Percentiles rank a stretch among this genome's conserved stretches.
Evolutionary conservation across 2,888 invertebrate species (phyloP).

Genomic region (Thera obeliscata): DNA sequence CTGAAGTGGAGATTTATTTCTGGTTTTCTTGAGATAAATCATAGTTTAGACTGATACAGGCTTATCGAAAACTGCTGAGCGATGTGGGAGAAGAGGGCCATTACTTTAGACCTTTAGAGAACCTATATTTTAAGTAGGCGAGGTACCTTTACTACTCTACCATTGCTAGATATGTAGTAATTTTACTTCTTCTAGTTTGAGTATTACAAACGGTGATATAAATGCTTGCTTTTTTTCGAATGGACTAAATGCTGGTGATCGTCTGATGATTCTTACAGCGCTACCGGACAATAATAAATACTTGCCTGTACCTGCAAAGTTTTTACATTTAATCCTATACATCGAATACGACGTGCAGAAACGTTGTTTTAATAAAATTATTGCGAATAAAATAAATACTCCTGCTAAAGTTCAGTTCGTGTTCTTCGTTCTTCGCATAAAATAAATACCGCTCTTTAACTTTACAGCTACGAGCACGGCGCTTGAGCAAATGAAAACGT

Average conservation of each 20-base stretch:
- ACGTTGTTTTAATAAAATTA: conserved; percentile 27
- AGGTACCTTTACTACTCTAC: no score
- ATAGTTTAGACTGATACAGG: conserved; percentile 16
- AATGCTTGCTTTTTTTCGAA: no score
- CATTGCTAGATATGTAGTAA: no score
- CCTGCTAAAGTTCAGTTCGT: conserved; percentile 19
- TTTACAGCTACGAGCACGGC: conserved; percentile 52
- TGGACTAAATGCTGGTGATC: no score
- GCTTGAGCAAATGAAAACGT: conserved; percentile 61
- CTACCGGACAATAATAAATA: not conserved
- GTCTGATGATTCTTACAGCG: no score
- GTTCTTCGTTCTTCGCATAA: conserved; percentile 46
- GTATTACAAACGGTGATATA: no score
- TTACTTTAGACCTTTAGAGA: not conserved
- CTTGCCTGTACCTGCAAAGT: not conserved
- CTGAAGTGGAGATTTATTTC: conserved; percentile 24
- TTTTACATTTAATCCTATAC: not conserved
- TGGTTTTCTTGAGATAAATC: conserved; percentile 19
- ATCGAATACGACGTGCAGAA: conserved; percentile 2
- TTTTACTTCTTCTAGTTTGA: not conserved
- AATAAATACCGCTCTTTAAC: conserved; percentile 58
- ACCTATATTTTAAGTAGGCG: not conserved
- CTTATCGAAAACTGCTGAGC: conserved; percentile 1
- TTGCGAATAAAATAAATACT: conserved; percentile 28
- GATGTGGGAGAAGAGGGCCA: not conserved